Percentiles rank a stretch among this genome's conserved stretches.
Evolutionary conservation across 2,113 vertebrate genomes (phyloP).

Genomic region (Macrotus californicus): DNA sequence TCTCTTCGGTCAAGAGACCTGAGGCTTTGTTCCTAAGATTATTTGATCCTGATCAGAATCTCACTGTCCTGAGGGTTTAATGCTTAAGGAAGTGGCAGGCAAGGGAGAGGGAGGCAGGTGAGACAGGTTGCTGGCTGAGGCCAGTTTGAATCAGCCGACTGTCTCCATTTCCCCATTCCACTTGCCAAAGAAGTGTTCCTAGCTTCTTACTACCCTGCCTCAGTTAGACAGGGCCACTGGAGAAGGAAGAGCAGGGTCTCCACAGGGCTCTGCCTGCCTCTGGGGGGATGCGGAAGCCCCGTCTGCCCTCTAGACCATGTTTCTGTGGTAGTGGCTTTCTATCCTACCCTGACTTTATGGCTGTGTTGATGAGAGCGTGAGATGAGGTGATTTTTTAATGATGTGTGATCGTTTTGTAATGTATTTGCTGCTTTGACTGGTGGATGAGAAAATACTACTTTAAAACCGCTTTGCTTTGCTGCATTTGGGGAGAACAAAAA

Average conservation of each 20-base stretch:
- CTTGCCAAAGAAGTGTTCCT: not conserved
- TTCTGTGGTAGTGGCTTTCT: not conserved
- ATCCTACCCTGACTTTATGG: not conserved
- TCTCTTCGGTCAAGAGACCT: not conserved
- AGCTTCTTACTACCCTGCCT: not conserved
- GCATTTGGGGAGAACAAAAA: not conserved
- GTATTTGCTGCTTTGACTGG: not conserved
- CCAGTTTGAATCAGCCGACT: not conserved
- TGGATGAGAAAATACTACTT: not conserved
- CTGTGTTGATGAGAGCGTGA: not conserved
- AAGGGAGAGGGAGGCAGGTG: not conserved
- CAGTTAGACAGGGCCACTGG: not conserved
- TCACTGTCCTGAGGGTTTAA: not conserved
- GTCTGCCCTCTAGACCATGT: not conserved
- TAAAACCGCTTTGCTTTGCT: not conserved
- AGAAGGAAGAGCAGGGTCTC: not conserved
- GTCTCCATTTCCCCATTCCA: not conserved
- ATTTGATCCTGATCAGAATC: not conserved
- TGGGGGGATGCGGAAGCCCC: not conserved
- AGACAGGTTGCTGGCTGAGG: not conserved
- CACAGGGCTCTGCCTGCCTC: not conserved
- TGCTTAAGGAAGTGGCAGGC: not conserved
- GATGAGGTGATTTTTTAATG: not conserved
- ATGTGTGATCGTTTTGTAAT: not conserved
- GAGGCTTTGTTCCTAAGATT: not conserved